Base-by-base conservation (phyloP, 1,140 invertebrate species). In the Apolygus lucorum region DNA sequence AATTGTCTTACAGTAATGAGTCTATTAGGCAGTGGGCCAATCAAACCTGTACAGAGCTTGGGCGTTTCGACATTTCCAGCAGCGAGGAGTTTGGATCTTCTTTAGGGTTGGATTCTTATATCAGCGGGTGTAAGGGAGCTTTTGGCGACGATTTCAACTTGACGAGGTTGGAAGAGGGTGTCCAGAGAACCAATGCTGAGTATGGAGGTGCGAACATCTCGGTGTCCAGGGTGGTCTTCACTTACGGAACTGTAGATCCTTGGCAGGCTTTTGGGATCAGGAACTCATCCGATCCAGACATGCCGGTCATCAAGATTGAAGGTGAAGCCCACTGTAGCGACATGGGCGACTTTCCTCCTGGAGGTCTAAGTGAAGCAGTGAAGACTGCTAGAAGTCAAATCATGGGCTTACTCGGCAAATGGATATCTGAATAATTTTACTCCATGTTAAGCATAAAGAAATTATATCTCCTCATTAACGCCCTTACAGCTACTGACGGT, bases 21-120 rank as follows among this genome's bases (percentile, higher is more conserved):
- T 4, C 4, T 17, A 42, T n/a, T n/a, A 85, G 92, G 0, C 90
- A 93, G 76, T 96, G 94, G 94, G 89, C 84, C 17, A 96, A 94
- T 77, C 93, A 96, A 78, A 96, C 93, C 0, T 97, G 95, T 77
- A 92, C 90, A 22, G 94, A 97, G 78, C 96, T 96, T 79, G 95
- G 93, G 26, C 96, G 92, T 76, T 96, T 89, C 79, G 8, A 26
- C 13, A 65, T 26, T 25, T 65, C 63, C 13, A 65, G 17, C 27
- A 27, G 21, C 14, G 13, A 22, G 17, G 25, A 65, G 25, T 65
- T 65, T 28, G 63, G 63, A 2, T 27, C 63, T 25, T 4, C 14
- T n/a, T 25, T 65, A 2, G 14, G 21, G 22, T 26, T 65, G 2
- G 2, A 13, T 24, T 24, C 2, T 28, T 28, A 24, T 26, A 2